A percentile compares a stretch with the other conserved stretches of the same genome.
Evolutionary conservation across 1,140 invertebrate genomes (phyloP).

Genomic region (Coboldia fuscipes): DNA sequence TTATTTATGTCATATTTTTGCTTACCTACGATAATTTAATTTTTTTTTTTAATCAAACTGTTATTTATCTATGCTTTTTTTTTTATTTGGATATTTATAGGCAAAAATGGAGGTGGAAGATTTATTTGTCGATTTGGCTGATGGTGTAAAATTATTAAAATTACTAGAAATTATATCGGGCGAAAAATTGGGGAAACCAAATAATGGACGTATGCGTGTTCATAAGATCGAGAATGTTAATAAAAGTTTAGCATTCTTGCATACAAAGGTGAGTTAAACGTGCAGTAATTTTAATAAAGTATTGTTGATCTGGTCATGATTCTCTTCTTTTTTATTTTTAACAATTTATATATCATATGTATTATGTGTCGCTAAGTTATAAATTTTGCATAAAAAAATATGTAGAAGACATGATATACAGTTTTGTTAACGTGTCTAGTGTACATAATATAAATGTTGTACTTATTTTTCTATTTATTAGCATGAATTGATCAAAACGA

Average conservation of each 20-base stretch:
- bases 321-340: too few species aligned
- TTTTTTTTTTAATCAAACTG: not conserved
- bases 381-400: too few species aligned
- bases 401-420: not conserved
- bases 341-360: too few species aligned
- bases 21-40: not conserved
- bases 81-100: constrained; percentile 25
- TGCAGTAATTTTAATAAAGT: too few species aligned
- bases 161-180: constrained; percentile 97
- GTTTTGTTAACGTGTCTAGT: not conserved
- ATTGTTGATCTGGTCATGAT: too few species aligned
- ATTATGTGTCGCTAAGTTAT: too few species aligned
- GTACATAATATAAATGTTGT: not conserved
- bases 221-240: constrained; percentile 99
- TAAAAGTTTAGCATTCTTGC: constrained; percentile 91
- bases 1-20: not conserved
- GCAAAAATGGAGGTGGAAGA: constrained; percentile 92
- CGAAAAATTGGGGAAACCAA: constrained; percentile 89
- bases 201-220: constrained; percentile 90
- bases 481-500: not conserved
- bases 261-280: constrained; percentile 73
- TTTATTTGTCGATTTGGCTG: constrained; percentile 86
- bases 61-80: not conserved
- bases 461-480: not conserved
- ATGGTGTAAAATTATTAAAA: constrained; percentile 89